Evolutionary conservation across 2,888 invertebrate species (phyloP).

Genomic region (Lepidochrysops patricia): DNA sequence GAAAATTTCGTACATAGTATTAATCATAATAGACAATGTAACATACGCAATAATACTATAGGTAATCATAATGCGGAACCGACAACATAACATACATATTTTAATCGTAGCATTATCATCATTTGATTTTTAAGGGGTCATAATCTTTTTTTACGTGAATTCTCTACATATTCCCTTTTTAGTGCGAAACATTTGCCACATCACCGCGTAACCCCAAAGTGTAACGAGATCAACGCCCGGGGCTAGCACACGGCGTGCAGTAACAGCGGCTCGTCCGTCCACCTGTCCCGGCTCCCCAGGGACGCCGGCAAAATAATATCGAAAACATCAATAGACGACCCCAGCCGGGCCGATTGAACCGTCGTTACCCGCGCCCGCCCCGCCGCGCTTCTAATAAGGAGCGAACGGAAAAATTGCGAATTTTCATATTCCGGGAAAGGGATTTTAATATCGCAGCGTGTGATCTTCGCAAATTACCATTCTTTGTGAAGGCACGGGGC

Average conservation of each 20-base stretch:
- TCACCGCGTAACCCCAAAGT: too few relatives aligned
- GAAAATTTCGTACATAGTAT: too few relatives aligned
- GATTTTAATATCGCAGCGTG: slow-evolving; percentile 32
- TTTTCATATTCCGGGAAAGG: slow-evolving; percentile 26
- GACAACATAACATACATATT: too few relatives aligned
- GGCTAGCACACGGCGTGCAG: not conserved
- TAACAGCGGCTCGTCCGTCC: not conserved
- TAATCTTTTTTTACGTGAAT: too few relatives aligned
- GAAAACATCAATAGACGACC: slow-evolving; percentile 20
- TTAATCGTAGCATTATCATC: too few relatives aligned
- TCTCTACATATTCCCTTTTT: too few relatives aligned
- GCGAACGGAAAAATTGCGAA: slow-evolving; percentile 23
- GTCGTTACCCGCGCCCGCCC: slow-evolving; percentile 22
- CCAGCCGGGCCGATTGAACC: slow-evolving; percentile 22
- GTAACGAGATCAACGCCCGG: too few relatives aligned
- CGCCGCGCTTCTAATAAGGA: slow-evolving; percentile 19
- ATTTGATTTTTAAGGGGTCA: too few relatives aligned
- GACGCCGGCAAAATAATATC: slow-evolving; percentile 16
- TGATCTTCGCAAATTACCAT: slow-evolving; percentile 25
- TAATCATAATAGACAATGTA: too few relatives aligned
- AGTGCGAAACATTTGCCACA: too few relatives aligned
- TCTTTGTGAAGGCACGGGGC: slow-evolving; percentile 12
- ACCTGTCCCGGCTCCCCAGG: not conserved
- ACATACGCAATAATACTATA: too few relatives aligned
- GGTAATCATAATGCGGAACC: too few relatives aligned